Conservation (phyloP, 2,113 vertebrate species). For the Ranitomeya imitator region DNA sequence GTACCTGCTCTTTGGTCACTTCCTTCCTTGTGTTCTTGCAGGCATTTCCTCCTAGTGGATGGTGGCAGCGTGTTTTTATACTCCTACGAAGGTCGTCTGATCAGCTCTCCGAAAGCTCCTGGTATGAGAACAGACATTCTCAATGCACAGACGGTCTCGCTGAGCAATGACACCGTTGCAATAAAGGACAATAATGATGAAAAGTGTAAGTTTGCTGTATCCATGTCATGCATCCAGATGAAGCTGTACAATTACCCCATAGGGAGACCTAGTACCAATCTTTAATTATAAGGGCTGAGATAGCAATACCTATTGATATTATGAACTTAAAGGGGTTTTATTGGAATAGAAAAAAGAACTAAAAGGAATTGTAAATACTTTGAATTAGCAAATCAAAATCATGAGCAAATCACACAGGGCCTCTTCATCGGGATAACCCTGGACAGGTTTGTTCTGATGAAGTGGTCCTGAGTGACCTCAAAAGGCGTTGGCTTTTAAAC, state of each 20-base stretch:
- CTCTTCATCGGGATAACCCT: too few species aligned
- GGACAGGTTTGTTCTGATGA: too few species aligned
- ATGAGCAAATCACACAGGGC: too few species aligned
- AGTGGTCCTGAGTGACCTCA: too few species aligned
- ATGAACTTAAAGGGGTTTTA: too few species aligned
- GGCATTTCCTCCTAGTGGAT: conserved; percentile 91
- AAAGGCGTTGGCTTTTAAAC: too few species aligned
- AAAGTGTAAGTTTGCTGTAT: conserved; percentile 76
- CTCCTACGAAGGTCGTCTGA: conserved; percentile 91
- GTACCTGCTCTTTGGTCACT: conserved; percentile 33
- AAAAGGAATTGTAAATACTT: too few species aligned
- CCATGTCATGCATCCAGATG: neutral
- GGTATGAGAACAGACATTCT: conserved; percentile 90
- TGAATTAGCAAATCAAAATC: too few species aligned
- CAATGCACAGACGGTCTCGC: conserved; percentile 83
- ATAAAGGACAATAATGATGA: conserved; percentile 89
- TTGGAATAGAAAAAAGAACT: too few species aligned
- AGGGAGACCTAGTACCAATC: neutral
- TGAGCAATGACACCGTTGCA: conserved; percentile 91
- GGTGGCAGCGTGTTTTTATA: conserved; percentile 89
- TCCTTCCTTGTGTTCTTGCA: conserved; percentile 62
- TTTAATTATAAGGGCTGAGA: neutral
- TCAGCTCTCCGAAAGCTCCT: conserved; percentile 88
- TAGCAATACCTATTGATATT: too few species aligned
- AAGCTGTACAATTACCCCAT: neutral